Evolutionary conservation across 2,113 vertebrate genomes (phyloP).

Genomic region (Chauna torquata): DNA sequence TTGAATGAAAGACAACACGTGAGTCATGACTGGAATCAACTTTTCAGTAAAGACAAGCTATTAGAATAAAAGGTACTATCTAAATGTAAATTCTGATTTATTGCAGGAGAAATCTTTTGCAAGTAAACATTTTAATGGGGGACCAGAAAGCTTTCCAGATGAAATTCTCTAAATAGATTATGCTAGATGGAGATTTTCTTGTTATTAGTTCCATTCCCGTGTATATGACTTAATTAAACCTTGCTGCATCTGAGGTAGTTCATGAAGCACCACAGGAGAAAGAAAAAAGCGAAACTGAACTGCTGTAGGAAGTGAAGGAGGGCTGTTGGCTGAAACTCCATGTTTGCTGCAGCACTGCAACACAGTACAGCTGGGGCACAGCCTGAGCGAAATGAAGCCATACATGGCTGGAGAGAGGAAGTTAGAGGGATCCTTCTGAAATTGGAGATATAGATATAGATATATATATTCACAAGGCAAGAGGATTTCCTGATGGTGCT

Average conservation of each 20-base stretch:
- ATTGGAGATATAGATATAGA: background rate
- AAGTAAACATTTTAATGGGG: background rate
- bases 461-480: background rate
- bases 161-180: background rate
- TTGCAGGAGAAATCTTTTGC: background rate
- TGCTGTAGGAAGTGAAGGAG: background rate
- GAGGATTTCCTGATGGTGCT: conserved; percentile 27
- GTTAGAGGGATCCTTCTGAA: conserved; percentile 15
- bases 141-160: background rate
- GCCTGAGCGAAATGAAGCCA: conserved; percentile 26
- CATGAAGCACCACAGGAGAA: background rate
- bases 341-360: conserved; percentile 19
- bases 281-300: background rate
- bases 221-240: background rate
- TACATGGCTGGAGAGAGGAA: conserved; percentile 50
- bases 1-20: background rate
- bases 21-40: background rate
- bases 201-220: background rate
- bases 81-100: background rate
- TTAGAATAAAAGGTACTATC: background rate
- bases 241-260: background rate
- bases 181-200: background rate
- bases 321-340: conserved; percentile 13
- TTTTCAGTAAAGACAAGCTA: background rate
- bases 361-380: conserved; percentile 52